Percentiles rank a stretch among this genome's conserved stretches.
These are phyloP conservation scores for Acridotheres tristis DNA, from an alignment of 2,797 vertebrate species.

Conservation along the genomic window DNA sequence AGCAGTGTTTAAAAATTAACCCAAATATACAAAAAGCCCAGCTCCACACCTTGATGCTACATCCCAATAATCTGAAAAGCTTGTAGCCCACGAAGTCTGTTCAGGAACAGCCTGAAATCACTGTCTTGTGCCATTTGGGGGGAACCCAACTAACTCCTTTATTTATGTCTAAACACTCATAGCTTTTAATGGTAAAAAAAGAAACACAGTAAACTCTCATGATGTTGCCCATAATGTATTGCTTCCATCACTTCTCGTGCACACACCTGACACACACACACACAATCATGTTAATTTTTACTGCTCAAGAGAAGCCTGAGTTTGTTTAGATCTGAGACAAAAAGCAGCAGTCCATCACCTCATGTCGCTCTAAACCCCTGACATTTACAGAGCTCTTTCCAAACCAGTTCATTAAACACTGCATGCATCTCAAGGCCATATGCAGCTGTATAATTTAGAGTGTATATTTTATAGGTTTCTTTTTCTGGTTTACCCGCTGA, in stretches of 20 bases:
- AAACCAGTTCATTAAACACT: not conserved
- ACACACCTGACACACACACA: not conserved
- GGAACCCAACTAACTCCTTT: not conserved
- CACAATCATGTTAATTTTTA: not conserved
- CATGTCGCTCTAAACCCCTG: not conserved
- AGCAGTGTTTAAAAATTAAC: not conserved
- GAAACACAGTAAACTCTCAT: not conserved
- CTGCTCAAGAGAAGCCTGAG: not conserved
- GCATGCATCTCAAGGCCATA: not conserved
- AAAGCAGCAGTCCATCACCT: not conserved
- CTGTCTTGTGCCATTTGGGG: not conserved
- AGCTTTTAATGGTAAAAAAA: not conserved
- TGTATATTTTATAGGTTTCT: constrained; percentile 29
- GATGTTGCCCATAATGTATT: not conserved
- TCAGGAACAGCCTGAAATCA: not conserved
- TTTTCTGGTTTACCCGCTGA: not conserved
- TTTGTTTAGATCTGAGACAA: not conserved
- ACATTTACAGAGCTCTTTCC: constrained; percentile 3
- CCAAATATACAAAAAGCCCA: not conserved
- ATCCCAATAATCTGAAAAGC: not conserved
- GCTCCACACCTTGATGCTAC: not conserved
- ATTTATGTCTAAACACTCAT: not conserved
- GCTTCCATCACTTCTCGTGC: not conserved
- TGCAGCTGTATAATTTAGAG: constrained; percentile 14
- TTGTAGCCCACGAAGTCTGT: not conserved